Base-by-base conservation (phyloP, 2,113 vertebrate genomes). In the Lampris incognitus region DNA sequence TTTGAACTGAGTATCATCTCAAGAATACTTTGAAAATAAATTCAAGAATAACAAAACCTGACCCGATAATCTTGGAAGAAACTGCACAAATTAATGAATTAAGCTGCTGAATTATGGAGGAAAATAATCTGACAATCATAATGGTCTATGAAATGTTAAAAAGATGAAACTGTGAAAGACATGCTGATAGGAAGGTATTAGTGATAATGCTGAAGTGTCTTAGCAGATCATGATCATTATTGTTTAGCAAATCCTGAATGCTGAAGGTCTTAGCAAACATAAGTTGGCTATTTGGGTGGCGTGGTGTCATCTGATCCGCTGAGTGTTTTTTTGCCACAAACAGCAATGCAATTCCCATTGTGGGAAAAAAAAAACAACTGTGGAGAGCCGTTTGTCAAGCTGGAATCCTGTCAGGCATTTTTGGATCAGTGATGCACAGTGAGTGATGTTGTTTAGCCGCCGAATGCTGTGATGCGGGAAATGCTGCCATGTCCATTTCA, bases 391-490 rank as follows among this genome's bases (percentile, higher is more conserved):
- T 90, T 85, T 86, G 87, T 89, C 77, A 69, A 24, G 67, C 10
- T 74, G 85, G 82, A 88, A 87, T 91, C 72, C 74, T 38, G 64
- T 49, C 0, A 5, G 52, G 69, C 65, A 72, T 85, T 81, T 87
- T 76, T 66, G 77, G 83, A 83, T 83, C 86, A 84, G 73, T 8
- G 49, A 65, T 68, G 80, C 56, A 70, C 1, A 5, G n/a, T 50
- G 69, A 71, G 37, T 59, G 69, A 41, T 40, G 57, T 41, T 40
- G 57, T 41, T 50, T 61, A 41, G 62, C 84, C 85, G 63, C 69
- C 83, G 84, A 88, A 86, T 70, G 86, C 76, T 56, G 81, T 50
- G 76, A 90, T 72, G 85, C 82, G 82, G 79, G 78, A 90, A 81
- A 87, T 83, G 73, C 64, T 42, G 63, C 59, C 24, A 79, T 72